Evolutionary conservation across 2,113 vertebrate species (phyloP).

Genomic region (Pleuronectes platessa): DNA sequence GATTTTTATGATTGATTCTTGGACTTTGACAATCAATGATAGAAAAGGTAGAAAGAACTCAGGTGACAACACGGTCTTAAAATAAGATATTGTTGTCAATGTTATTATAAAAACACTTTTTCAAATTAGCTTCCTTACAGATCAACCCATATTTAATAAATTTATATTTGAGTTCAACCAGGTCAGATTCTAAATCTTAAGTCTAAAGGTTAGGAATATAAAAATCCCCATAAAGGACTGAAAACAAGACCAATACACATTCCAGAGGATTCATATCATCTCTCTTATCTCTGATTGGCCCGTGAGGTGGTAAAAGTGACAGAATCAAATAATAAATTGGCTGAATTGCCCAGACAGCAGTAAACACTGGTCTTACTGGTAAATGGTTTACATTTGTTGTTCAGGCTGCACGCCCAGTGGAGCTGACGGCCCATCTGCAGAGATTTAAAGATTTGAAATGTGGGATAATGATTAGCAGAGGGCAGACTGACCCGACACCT

Average conservation of each 20-base stretch:
- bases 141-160: too few relatives aligned
- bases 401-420: not conserved
- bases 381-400: slow-evolving; percentile 61
- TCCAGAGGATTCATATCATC: slow-evolving; percentile 27
- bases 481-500: not conserved
- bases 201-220: not conserved
- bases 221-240: slow-evolving; percentile 22
- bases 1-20: not conserved
- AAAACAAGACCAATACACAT: slow-evolving; percentile 42
- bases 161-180: not conserved
- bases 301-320: slow-evolving; percentile 18
- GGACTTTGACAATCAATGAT: not conserved
- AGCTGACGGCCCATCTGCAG: not conserved
- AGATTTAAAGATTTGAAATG: slow-evolving; percentile 33
- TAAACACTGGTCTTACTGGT: slow-evolving; percentile 10
- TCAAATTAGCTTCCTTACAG: too few relatives aligned
- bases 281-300: slow-evolving; percentile 38
- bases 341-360: slow-evolving; percentile 12
- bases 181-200: too few relatives aligned
- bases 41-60: not conserved
- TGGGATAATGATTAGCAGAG: slow-evolving; percentile 47
- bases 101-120: not conserved
- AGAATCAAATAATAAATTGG: slow-evolving; percentile 12
- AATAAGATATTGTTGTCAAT: too few relatives aligned
- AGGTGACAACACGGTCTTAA: not conserved